Evolutionary conservation across 23 tunicate genomes (phyloP), one percentile per base, ranked within the genome.

Genomic region (Trididemnum miniatum): DNA sequence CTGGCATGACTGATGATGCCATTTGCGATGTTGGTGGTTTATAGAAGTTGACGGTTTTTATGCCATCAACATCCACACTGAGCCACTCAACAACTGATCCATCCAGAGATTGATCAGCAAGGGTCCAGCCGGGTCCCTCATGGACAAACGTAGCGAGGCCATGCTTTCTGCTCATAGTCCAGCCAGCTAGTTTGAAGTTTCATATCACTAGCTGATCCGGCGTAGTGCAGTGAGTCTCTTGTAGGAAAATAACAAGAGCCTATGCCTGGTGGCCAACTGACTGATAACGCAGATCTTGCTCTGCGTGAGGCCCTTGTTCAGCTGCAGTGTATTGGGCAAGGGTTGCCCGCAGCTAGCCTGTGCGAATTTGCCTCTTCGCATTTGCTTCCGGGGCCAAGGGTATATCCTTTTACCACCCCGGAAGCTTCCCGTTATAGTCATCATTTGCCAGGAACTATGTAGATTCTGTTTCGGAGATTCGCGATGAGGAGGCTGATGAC

Each of bases 401-500:
- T 62, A 24, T 62, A 62, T 62, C 69, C 69, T 62, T 62, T 62
- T 23, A 23, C 69, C 23, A 62, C 27, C 69, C 69, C 69, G 24
- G 69, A 23, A 62, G 69, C 69, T 18, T 23, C 69, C 69, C 69
- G 20, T 18, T 20, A 15, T 15, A 20, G 69, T 23, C 27, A 62
- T 62, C 69, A 62, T 62, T 62, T 27, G 69, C 69, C 28, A 15
- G 69, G 69, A 49, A 49, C 18, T 49, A 49, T 9, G 57, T 18
- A 9, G 12, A 18, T 49, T 12, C 18, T 9, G 57, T 49, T 49
- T 49, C 57, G 15, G 18, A 18, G 18, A 49, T 9, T 49, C 57
- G 57, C 57, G 15, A 49, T 18, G 57, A 49, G 57, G 57, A 49
- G 57, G 57, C 18, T 49, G 18, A 49, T 49, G 57, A 9, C 57